Percentiles rank a stretch among this genome's conserved stretches.
These are phyloP conservation scores for Hydrotaea cyrtoneurina DNA, from an alignment of 2,888 invertebrate species.

Conservation along the genomic window DNA sequence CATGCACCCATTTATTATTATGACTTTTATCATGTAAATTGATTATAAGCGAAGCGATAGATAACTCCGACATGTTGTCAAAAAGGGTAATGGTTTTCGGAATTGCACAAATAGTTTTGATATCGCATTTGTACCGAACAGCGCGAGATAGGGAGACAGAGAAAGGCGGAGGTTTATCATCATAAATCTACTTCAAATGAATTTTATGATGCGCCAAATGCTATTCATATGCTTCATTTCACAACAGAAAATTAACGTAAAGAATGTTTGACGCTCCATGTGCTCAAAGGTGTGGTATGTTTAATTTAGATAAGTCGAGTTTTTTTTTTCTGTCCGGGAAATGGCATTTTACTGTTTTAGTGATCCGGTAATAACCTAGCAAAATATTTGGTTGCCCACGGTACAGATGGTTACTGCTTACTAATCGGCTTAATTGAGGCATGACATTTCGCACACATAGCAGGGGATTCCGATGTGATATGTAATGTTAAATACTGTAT, in stretches of 20 bases:
- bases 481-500: too few species aligned
- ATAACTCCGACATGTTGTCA: neutral
- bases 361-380: neutral
- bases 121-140: neutral
- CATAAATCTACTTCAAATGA: slow-evolving; percentile 6
- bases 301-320: slow-evolving; percentile 6
- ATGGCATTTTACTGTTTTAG: neutral
- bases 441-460: too few species aligned
- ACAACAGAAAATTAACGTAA: neutral
- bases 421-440: too few species aligned
- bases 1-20: neutral
- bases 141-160: too few species aligned
- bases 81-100: neutral
- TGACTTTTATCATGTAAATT: slow-evolving; percentile 12
- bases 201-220: neutral
- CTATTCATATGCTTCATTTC: slow-evolving; percentile 22
- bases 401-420: too few species aligned
- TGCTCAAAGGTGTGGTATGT: neutral
- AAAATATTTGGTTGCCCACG: neutral
- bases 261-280: neutral
- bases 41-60: neutral
- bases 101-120: neutral
- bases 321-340: neutral
- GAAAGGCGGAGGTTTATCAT: neutral
- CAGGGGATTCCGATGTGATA: too few species aligned